Conservation (phyloP, 2,888 invertebrate species). For the Prosopocoilus inquinatus region DNA sequence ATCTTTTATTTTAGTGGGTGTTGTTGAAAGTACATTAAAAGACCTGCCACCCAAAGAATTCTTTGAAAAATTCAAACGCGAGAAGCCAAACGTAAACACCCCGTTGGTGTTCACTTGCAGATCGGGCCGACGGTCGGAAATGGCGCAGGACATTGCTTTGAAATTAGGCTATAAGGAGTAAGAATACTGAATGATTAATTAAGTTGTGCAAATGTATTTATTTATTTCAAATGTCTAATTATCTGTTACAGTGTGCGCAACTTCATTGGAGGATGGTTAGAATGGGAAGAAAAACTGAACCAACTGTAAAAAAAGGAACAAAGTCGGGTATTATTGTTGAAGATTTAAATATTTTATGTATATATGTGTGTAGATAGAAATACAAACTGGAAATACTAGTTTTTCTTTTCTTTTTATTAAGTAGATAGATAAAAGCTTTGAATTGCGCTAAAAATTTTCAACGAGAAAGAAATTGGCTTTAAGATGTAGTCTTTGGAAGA, state of each 20-base stretch:
- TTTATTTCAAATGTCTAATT: neutral
- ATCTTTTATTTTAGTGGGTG: slow-evolving; percentile 19
- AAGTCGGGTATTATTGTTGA: neutral
- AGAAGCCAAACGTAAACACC: slow-evolving; percentile 59
- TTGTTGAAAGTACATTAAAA: slow-evolving; percentile 22
- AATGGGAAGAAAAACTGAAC: slow-evolving; percentile 46
- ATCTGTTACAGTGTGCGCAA: slow-evolving; percentile 44
- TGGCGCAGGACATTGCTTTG: slow-evolving; percentile 59
- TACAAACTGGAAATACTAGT: no score
- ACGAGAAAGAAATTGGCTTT: no score
- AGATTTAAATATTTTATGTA: neutral
- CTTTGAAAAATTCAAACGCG: slow-evolving; percentile 54
- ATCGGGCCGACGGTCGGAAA: slow-evolving; percentile 64
- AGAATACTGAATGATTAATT: slow-evolving; percentile 30
- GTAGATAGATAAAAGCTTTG: no score
- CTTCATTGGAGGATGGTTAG: slow-evolving; percentile 53
- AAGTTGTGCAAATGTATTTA: neutral
- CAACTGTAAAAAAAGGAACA: neutral
- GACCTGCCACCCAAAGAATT: slow-evolving; percentile 52
- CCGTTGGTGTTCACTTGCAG: slow-evolving; percentile 69
- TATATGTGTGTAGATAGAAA: no score
- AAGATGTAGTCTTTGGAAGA: no score
- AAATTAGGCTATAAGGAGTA: slow-evolving; percentile 63
- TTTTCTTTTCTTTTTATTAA: no score
- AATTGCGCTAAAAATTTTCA: no score